Evolutionary conservation across 2,113 vertebrate species (phyloP), one percentile per base, ranked within the genome.

Genomic region (Chauna torquata): DNA sequence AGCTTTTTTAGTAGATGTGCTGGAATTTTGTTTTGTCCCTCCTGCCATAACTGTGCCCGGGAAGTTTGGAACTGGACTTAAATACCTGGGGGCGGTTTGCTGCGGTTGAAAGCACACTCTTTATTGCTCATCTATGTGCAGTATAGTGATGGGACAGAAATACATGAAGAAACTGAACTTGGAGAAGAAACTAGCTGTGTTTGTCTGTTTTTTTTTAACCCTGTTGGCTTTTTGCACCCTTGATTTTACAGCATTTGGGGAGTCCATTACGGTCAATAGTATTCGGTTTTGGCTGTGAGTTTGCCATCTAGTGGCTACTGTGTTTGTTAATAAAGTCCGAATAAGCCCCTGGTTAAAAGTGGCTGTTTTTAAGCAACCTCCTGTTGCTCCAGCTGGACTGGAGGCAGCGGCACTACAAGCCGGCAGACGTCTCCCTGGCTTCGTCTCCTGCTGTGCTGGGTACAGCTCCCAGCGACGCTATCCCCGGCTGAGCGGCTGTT

Each of bases 271-370:
- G 72, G 92, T 36, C 90, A 11, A 27, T 30, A 75, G 57, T 1
- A 11, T 3, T 82, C 85, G 2, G 76, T 89, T 87, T 19, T 12
- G 96, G 47, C 96, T 91, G 55, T 86, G 91, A 96, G 91, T 86
- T 96, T 96, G 97, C 97, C 97, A 96, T 96, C 97, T 98, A 97
- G 97, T 15, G 97, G 96, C 94, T 84, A 80, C 86, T 27, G 0
- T 13, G 12, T 20, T 91, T 38, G 77, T 1, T 57, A 9, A 4
- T 17, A 13, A 83, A 34, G 88, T 15, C 90, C 59, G 8, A 24
- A 8, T 17, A 30, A 55, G 36, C 16, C 57, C 58, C 65, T 20
- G 20, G 49, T 12, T 38, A 11, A 9, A n/a, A 6, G 28, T 3
- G 57, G 32, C 40, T 4, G 71, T 20, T 1, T 22, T 20, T 38